Conservation (phyloP, 2,888 invertebrate species). For the Athetis lepigone region DNA sequence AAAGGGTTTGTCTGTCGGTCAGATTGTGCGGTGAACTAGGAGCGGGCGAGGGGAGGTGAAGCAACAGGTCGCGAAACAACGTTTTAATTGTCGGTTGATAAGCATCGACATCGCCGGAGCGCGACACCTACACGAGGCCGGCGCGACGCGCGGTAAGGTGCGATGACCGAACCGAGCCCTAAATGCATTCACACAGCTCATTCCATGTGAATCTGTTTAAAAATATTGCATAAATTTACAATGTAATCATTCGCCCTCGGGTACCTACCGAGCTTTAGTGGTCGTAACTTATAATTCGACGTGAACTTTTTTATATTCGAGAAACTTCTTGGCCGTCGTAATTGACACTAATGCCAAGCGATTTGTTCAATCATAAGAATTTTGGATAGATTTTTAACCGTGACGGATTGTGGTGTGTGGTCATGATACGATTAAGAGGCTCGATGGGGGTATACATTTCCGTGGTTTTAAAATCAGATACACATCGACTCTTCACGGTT, state of each 20-base stretch:
- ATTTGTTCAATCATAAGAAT: conserved; percentile 57
- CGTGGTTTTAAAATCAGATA: conserved; percentile 28
- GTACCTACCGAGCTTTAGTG: conserved; percentile 37
- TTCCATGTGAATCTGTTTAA: conserved; percentile 61
- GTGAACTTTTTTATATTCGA: conserved; percentile 47
- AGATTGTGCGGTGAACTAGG: conserved; percentile 70
- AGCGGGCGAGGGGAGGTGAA: conserved; percentile 73
- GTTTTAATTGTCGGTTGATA: conserved; percentile 88
- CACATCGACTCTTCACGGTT: conserved; percentile 15
- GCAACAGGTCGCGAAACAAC: conserved; percentile 90
- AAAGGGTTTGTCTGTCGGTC: conserved; percentile 70
- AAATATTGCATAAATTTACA: conserved; percentile 64
- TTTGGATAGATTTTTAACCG: conserved; percentile 41
- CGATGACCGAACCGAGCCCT: conserved; percentile 88
- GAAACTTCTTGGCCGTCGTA: conserved; percentile 39
- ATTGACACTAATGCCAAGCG: conserved; percentile 55
- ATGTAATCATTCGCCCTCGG: conserved; percentile 51
- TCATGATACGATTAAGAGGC: conserved; percentile 53
- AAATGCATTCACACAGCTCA: conserved; percentile 78
- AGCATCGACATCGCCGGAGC: conserved; percentile 86
- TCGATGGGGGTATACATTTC: conserved; percentile 37
- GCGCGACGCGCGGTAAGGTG: conserved; percentile 73
- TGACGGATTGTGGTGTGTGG: conserved; percentile 51
- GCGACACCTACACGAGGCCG: conserved; percentile 79
- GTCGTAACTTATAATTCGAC: conserved; percentile 49